Conservation (phyloP, 2,113 vertebrate species). For the Tychaedon coryphoeus region DNA sequence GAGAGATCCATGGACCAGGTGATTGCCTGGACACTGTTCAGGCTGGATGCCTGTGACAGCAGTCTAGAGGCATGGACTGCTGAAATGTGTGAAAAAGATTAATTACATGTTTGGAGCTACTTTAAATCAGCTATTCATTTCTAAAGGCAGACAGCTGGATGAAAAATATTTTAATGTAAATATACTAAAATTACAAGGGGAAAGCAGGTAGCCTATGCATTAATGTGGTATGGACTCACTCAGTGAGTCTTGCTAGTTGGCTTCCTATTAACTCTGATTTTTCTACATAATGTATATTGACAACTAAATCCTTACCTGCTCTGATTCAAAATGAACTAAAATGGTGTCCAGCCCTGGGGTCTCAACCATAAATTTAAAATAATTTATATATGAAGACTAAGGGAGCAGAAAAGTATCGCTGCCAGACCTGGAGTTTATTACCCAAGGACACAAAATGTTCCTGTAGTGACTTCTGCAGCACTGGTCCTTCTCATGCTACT, state of each 20-base stretch:
- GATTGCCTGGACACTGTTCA: background rate
- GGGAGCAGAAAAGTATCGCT: background rate
- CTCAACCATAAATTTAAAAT: background rate
- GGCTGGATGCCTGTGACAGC: background rate
- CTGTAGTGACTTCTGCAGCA: background rate
- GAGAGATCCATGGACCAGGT: background rate
- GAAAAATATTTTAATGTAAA: background rate
- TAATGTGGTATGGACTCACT: background rate
- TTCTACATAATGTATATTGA: background rate
- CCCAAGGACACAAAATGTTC: background rate
- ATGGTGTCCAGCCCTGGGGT: background rate
- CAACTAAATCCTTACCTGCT: background rate
- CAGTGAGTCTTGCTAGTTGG: background rate
- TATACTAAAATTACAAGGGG: background rate
- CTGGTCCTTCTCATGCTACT: background rate
- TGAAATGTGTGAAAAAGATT: background rate
- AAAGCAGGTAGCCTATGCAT: background rate
- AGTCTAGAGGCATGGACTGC: background rate
- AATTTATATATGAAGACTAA: background rate
- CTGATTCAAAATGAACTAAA: background rate
- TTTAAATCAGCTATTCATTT: background rate
- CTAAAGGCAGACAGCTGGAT: background rate
- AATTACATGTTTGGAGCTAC: background rate
- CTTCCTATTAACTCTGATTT: background rate
- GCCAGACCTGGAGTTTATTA: background rate